Evolutionary conservation across 2,113 vertebrate species (phyloP), one percentile per base, ranked within the genome.

Genomic region (Climacteris rufus): DNA sequence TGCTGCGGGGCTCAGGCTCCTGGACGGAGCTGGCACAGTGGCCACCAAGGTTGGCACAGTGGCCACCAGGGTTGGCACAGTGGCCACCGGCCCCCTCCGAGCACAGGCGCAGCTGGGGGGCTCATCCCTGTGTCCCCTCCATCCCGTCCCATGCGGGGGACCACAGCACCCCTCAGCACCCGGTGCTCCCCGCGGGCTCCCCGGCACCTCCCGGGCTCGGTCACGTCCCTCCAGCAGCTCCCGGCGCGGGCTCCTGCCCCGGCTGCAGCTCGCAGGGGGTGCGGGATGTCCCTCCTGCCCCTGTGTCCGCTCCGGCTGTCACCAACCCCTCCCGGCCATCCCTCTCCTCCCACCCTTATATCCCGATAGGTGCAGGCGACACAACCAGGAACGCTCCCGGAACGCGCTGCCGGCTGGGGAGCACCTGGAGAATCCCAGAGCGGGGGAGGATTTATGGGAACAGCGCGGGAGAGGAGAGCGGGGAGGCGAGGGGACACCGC

Each of bases 211-310:
- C 75, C 12, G 8, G 50, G 74, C 74, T 77, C 87, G 3, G 3
- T 13, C 15, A 0, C 11, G 31, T 71, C 69, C 52, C 31, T 42
- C 31, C 31, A 1, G 87, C 91, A 16, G 74, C 87, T 84, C 87
- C 30, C 6, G 4, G 60, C 22, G 1, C 20, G 13, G n/a, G 53
- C n/a, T 90, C 71, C 77, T 8, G 70, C 37, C 54, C 64, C 7
- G 10, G 16, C 0, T 52, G 11, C 52, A 1, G 45, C 56, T 19
- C 0, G 2, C 7, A 0, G 64, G 11, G 44, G 13, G 31, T 25
- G 35, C 71, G 4, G 50, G 69, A 10, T n/a, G 27, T 16, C 47
- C 74, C 47, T 33, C 4, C 74, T 1, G 37, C 5, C 78, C 39
- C 59, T 0, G 42, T 3, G 25, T 8, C 64, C 15, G 2, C 78